Conservation (phyloP, 2,797 vertebrate species). For the Phalanger gymnotis region DNA sequence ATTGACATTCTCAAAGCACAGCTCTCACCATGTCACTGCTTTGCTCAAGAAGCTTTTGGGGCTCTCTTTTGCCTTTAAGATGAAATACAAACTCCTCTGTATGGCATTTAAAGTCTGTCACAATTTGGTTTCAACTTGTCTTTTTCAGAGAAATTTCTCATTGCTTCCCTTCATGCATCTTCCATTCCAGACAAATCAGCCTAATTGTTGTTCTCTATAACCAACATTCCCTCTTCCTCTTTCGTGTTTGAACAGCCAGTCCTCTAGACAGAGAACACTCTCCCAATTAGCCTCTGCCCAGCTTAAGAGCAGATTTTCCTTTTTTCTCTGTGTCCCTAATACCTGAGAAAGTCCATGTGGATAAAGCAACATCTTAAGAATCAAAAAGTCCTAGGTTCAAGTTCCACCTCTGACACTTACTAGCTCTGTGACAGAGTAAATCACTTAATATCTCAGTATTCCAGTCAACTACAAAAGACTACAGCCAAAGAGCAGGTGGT, state of each 20-base stretch:
- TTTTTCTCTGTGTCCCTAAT: neutral
- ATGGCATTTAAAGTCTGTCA: neutral
- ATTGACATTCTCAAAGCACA: neutral
- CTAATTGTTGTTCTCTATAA: neutral
- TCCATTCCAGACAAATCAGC: neutral
- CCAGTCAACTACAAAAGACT: neutral
- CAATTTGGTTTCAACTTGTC: neutral
- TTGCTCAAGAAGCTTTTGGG: neutral
- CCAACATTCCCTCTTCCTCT: neutral
- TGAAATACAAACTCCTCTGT: too few species aligned
- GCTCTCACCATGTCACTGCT: neutral
- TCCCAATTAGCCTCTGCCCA: neutral
- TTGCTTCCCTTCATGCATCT: neutral
- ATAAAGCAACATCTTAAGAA: neutral
- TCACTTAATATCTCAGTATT: neutral
- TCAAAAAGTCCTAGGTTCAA: neutral
- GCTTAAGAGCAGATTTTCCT: neutral
- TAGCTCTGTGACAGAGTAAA: neutral
- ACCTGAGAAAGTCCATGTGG: neutral
- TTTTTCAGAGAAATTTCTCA: neutral
- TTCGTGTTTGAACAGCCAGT: neutral
- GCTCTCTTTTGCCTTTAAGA: too few species aligned
- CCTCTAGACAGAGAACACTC: neutral
- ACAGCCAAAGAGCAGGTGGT: neutral
- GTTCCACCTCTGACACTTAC: neutral